These are phyloP conservation scores for Anomalospiza imberbis DNA, from an alignment of 2,797 vertebrate genomes.

Conservation along the genomic window DNA sequence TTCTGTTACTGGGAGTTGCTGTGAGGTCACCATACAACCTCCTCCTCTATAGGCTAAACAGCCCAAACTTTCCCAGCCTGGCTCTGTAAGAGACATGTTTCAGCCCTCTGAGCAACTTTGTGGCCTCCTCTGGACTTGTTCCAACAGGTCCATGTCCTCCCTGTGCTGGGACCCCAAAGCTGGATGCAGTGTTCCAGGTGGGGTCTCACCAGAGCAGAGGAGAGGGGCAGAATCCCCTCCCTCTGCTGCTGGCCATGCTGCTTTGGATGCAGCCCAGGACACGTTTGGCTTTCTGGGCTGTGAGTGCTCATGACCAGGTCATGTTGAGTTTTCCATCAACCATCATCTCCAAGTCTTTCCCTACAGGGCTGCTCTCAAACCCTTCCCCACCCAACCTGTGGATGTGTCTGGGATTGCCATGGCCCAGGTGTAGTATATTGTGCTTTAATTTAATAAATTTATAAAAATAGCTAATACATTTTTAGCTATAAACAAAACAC, in stretches of 20 bases:
- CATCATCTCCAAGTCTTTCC: background rate
- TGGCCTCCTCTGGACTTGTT: background rate
- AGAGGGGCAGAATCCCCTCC: background rate
- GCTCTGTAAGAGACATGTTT: background rate
- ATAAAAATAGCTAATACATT: background rate
- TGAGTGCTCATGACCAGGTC: fast-evolving
- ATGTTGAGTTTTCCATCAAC: background rate
- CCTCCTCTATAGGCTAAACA: background rate
- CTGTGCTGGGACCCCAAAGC: too few species aligned
- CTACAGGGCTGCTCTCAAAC: background rate
- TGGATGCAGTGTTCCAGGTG: background rate
- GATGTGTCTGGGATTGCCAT: background rate
- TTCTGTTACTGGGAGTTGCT: background rate
- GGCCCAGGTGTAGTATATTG: too few species aligned
- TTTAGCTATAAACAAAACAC: background rate
- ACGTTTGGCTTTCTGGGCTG: fast-evolving
- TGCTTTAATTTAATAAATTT: background rate
- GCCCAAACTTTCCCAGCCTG: background rate
- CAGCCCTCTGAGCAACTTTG: background rate
- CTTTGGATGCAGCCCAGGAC: background rate
- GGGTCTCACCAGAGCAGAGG: background rate
- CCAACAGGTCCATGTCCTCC: too few species aligned
- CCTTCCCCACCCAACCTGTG: fast-evolving
- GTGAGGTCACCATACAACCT: fast-evolving
- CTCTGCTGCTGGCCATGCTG: fast-evolving